Evolutionary conservation across 2,888 invertebrate species (phyloP), one percentile per base, ranked within the genome.

Genomic region (Dynastes grantii): DNA sequence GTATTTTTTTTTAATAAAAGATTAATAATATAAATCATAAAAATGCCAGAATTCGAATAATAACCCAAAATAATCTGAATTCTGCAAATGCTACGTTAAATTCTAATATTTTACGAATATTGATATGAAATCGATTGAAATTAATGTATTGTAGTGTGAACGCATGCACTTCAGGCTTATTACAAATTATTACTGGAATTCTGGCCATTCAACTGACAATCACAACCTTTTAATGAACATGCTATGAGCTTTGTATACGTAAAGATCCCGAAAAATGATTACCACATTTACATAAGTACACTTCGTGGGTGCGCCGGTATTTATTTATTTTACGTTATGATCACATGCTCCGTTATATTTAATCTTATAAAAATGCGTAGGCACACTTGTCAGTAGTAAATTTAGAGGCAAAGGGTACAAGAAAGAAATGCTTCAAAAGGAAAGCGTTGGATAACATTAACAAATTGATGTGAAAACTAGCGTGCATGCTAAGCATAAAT

Each of bases 401-500:
- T 63, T 63, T 63, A 63, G 29, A 29, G 27, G 27, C 32, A 32
- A 22, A 2, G 22, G 55, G n/a, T 68, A 29, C 53, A 51, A 27
- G n/a, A 16, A 51, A 27, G 13, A 49, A 51, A 53, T 51, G 51
- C 51, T 68, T 51, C 68, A 68, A 68, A 27, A 45, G 27, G 27
- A 29, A 11, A 63, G 32, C 29, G 11, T 29, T 27, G 61, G 51
- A 11, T 51, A 27, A 51, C 51, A 68, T 68, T 68, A 68, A 45
- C 27, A 68, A 68, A 49, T 51, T 68, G 63, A 68, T 49, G 29
- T 29, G 51, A 32, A 63, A 63, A 68, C 11, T 68, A 68, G 68
- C 68, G 68, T 68, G 68, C 68, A 68, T 32, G 68, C 11, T 68
- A 29, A 4, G 22, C 68, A 68, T 68, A 68, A 68, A 68, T 68